A percentile compares a stretch with the other conserved stretches of the same genome.
These are phyloP conservation scores for Tenthredo amoena DNA, from an alignment of 2,888 invertebrate species.

Conservation along the genomic window DNA sequence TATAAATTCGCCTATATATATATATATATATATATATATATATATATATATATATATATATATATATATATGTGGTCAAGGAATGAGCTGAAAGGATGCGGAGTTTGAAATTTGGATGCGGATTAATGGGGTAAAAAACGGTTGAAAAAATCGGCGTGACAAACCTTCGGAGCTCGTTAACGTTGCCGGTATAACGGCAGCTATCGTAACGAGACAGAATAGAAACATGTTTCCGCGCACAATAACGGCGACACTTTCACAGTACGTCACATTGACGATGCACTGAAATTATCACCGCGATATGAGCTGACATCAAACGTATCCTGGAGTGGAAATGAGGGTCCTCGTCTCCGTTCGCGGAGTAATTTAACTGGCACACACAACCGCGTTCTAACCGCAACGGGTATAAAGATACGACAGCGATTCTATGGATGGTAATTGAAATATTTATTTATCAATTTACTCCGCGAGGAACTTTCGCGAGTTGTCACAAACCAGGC, in stretches of 20 bases:
- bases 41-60: too few species aligned
- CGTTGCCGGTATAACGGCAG: background rate
- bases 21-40: too few species aligned
- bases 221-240: conserved; percentile 30
- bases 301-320: background rate
- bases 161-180: conserved; percentile 53
- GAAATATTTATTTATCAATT: background rate
- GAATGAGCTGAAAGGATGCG: background rate
- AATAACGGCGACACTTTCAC: conserved; percentile 24
- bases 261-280: conserved; percentile 23
- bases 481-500: background rate
- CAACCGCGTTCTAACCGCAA: background rate
- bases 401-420: fast-evolving
- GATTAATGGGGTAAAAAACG: background rate
- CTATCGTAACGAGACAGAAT: background rate
- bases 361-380: background rate
- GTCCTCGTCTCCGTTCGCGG: background rate
- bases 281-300: background rate
- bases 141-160: background rate
- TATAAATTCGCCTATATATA: background rate
- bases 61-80: background rate
- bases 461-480: background rate
- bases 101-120: background rate
- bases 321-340: background rate
- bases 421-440: background rate